Evolutionary conservation across 2,888 invertebrate genomes (phyloP).

Genomic region (Lasiommata megera): DNA sequence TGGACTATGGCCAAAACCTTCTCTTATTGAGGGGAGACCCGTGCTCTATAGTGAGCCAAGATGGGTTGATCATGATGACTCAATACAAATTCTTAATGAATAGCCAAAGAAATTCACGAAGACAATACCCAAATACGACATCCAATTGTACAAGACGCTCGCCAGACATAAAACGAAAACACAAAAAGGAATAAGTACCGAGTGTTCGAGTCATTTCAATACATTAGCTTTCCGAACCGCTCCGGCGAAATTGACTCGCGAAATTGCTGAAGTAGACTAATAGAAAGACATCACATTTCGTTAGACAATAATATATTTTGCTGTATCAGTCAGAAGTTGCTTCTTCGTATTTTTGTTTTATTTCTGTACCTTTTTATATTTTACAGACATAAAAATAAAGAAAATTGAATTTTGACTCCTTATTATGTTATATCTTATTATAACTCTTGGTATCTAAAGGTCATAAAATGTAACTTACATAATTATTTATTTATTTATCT

Average conservation of each 20-base stretch:
- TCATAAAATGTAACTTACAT: no score
- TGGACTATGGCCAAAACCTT: no score
- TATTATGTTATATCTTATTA: no score
- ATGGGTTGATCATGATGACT: no score
- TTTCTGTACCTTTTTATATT: background rate
- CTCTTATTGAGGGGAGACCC: no score
- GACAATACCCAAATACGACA: constrained; percentile 20
- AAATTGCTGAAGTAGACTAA: constrained; percentile 27
- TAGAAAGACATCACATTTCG: constrained; percentile 28
- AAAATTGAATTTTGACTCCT: no score
- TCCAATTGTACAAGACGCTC: constrained; percentile 15
- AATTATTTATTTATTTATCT: no score
- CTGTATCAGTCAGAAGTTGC: background rate
- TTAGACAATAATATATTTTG: constrained; percentile 2
- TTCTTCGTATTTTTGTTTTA: background rate
- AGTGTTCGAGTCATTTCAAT: constrained; percentile 30
- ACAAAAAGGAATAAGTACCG: constrained; percentile 21
- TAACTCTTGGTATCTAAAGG: no score
- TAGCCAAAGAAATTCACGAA: background rate
- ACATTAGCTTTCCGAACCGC: constrained; percentile 27
- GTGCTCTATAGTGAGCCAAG: no score
- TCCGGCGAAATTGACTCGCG: constrained; percentile 27
- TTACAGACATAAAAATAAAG: background rate
- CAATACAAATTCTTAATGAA: background rate
- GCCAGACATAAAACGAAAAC: constrained; percentile 28